Evolutionary conservation across 2,113 vertebrate genomes (phyloP), one percentile per base, ranked within the genome.

Genomic region (Isurus oxyrinchus): DNA sequence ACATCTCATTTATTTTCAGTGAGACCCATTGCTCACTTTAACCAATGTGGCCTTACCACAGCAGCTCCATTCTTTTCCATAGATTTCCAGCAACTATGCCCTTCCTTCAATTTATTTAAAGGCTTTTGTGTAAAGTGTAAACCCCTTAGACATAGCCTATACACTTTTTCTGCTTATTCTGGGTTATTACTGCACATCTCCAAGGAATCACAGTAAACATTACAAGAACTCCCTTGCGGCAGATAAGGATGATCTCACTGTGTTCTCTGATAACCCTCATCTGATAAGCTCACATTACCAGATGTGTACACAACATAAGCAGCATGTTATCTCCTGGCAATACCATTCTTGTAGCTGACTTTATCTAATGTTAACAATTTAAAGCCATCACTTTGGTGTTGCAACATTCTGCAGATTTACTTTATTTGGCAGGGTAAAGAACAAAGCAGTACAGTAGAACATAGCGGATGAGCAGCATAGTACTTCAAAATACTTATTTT

Each of bases 101-200:
- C 90, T 63, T 40, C 57, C 90, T n/a, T 93, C 14, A n/a, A 21
- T n/a, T 93, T 93, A 59, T 91, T 88, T 59, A 59, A 88, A 88
- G 55, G 13, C 55, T 84, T 84, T 84, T 59, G 31, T 61, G 31
- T 61, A 61, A 93, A 35, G 16, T 61, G 57, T 63, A 63, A 63
- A 94, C 35, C 59, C 59, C 13, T 66, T 23, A 66, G n/a, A 40
- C 59, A n/a, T 61, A 93, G 13, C 57, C 11, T 19, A 59, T 35
- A n/a, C 76, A 40, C n/a, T 40, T 81, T 81, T 44, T 16, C 79
- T 21, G 5, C 40, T 40, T 84, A 49, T 44, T 84, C 40, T 40
- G 5, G 59, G 35, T 61, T 63, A 66, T 63, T n/a, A 94, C 90
- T 40, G 61, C 35, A 63, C 59, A 84, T 49, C 81, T 84, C 16